Evolutionary conservation across 1,140 invertebrate genomes (phyloP).

Genomic region (Neodiprion lecontei): DNA sequence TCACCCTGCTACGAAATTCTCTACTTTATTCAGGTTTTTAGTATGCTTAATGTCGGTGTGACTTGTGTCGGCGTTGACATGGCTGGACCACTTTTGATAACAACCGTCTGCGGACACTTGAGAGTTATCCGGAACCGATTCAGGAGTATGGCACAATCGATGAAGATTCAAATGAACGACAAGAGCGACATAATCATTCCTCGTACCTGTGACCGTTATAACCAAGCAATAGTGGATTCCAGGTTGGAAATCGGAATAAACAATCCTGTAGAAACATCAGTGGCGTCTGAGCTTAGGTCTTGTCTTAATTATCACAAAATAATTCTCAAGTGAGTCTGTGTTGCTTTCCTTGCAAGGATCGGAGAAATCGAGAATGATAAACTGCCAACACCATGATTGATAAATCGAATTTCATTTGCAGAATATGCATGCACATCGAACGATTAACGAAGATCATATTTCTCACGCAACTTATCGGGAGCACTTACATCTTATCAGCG

Average conservation of each 20-base stretch:
- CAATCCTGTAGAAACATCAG: slow-evolving; percentile 20
- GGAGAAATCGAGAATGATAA: too few species aligned
- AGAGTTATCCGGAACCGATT: slow-evolving; percentile 25
- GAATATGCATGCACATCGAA: slow-evolving; percentile 37
- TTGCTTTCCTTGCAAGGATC: too few species aligned
- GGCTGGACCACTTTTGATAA: slow-evolving; percentile 30
- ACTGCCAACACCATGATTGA: too few species aligned
- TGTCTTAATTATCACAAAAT: slow-evolving; percentile 32
- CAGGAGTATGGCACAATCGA: not conserved
- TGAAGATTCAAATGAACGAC: too few species aligned
- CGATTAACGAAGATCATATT: slow-evolving; percentile 31
- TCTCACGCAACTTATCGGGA: slow-evolving; percentile 34
- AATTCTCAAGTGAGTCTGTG: slow-evolving; percentile 31
- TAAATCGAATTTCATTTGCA: slow-evolving; percentile 16
- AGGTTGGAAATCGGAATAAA: not conserved
- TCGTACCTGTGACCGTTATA: not conserved
- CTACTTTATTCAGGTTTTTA: slow-evolving; percentile 28
- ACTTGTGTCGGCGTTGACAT: slow-evolving; percentile 35
- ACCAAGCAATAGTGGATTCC: not conserved
- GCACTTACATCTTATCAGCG: slow-evolving; percentile 41
- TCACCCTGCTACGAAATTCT: slow-evolving; percentile 39
- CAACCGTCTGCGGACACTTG: slow-evolving; percentile 35
- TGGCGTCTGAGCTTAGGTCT: not conserved
- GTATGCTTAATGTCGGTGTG: slow-evolving; percentile 29
- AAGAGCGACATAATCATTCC: too few species aligned